Percentiles rank a stretch among this genome's conserved stretches.
These are phyloP conservation scores for Nothoprocta perdicaria DNA, from an alignment of 2,113 vertebrate genomes.

Conservation along the genomic window DNA sequence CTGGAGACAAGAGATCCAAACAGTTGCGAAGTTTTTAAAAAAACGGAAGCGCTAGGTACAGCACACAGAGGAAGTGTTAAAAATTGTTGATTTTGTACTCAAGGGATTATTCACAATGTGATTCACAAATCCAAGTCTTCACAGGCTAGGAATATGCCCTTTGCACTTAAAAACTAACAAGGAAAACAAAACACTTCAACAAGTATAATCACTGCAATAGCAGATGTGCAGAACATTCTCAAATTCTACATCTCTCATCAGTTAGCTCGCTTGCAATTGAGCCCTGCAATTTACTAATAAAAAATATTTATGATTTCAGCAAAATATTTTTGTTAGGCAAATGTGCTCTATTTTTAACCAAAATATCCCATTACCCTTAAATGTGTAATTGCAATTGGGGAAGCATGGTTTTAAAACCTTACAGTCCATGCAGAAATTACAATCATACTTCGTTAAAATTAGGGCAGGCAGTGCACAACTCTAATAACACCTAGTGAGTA, in stretches of 20 bases:
- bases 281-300: neutral
- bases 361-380: neutral
- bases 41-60: neutral
- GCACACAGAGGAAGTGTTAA: neutral
- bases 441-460: neutral
- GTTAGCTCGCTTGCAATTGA: neutral
- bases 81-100: neutral
- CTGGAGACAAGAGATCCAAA: neutral
- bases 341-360: neutral
- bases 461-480: neutral
- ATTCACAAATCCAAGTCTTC: neutral
- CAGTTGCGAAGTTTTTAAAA: no score
- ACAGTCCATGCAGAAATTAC: neutral
- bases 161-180: neutral
- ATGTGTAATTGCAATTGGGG: neutral
- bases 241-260: neutral
- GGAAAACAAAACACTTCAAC: neutral
- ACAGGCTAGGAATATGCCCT: neutral
- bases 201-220: neutral
- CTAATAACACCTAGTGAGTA: neutral
- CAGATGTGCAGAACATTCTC: neutral
- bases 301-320: neutral
- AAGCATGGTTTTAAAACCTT: neutral
- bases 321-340: neutral
- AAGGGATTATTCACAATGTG: neutral